These are phyloP conservation scores for Monodelphis domestica DNA, from an alignment of 2,797 vertebrate species.

Conservation along the genomic window DNA sequence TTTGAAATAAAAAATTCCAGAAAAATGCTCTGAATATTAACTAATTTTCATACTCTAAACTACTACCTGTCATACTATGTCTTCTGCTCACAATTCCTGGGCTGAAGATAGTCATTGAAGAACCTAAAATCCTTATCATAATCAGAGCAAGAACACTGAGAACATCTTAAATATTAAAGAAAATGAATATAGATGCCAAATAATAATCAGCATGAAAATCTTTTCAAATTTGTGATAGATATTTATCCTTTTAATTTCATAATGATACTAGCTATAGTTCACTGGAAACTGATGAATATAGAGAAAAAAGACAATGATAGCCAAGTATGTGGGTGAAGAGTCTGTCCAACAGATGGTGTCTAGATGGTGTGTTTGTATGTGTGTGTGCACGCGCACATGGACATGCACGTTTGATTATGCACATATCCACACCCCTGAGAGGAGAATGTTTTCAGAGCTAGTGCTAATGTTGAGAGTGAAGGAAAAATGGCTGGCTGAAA, in stretches of 20 bases:
- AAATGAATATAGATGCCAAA: constrained; percentile 4
- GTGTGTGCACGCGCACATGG: no score
- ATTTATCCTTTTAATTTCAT: background rate
- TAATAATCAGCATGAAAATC: constrained; percentile 20
- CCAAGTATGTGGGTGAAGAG: background rate
- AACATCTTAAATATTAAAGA: background rate
- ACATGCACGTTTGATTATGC: no score
- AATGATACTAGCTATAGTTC: constrained; percentile 1
- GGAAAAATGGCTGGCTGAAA: background rate
- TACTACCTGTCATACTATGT: constrained; percentile 13
- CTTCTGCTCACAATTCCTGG: background rate
- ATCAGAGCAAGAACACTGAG: constrained; percentile 13
- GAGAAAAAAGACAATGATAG: background rate
- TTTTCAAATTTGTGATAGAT: background rate
- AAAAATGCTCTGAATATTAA: background rate
- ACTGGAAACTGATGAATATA: background rate
- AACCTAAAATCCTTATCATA: constrained; percentile 14
- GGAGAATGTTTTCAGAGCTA: background rate
- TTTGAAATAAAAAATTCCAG: no score
- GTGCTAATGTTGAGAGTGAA: background rate
- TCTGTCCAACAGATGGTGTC: background rate
- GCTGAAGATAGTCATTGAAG: background rate
- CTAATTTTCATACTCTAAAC: constrained; percentile 13
- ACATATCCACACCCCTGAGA: background rate
- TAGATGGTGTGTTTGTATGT: background rate